Evolutionary conservation across 2,888 invertebrate genomes (phyloP).

Genomic region (Chrysomela aeneicollis): DNA sequence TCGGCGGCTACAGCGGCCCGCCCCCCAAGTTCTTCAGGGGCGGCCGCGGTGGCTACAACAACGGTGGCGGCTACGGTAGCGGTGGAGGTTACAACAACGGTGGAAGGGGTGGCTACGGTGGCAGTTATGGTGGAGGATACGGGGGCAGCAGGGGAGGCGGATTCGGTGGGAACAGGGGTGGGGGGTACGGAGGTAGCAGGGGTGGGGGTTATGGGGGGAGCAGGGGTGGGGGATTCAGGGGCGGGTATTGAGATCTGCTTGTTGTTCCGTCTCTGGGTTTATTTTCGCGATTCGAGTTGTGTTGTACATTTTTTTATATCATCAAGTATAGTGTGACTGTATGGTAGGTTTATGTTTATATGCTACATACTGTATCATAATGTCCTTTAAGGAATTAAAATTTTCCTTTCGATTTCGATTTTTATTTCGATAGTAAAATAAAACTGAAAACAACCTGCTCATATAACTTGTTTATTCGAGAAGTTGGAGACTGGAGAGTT

Average conservation of each 20-base stretch:
- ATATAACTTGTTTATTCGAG: no score
- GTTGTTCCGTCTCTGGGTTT: background rate
- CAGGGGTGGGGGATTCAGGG: constrained; percentile 34
- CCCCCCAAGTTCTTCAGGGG: constrained; percentile 60
- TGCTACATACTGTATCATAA: no score
- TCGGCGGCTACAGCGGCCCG: constrained; percentile 54
- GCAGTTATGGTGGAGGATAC: constrained; percentile 42
- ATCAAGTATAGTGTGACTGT: no score
- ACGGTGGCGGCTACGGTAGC: constrained; percentile 29
- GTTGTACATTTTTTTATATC: no score
- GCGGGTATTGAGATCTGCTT: constrained; percentile 21
- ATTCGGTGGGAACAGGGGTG: constrained; percentile 37
- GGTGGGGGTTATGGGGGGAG: constrained; percentile 41
- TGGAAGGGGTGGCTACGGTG: constrained; percentile 36
- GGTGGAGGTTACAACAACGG: constrained; percentile 19
- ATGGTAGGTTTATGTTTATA: no score
- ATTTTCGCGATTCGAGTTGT: background rate
- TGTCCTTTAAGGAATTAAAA: no score
- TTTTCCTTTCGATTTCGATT: no score
- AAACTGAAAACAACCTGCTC: no score
- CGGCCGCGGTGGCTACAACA: constrained; percentile 34
- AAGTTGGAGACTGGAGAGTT: no score
- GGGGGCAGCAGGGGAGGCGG: constrained; percentile 33
- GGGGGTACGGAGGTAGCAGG: constrained; percentile 38
- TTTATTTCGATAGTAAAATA: no score